These are phyloP conservation scores for Sclerurus mexicanus DNA, from an alignment of 2,113 vertebrate genomes.

Conservation along the genomic window DNA sequence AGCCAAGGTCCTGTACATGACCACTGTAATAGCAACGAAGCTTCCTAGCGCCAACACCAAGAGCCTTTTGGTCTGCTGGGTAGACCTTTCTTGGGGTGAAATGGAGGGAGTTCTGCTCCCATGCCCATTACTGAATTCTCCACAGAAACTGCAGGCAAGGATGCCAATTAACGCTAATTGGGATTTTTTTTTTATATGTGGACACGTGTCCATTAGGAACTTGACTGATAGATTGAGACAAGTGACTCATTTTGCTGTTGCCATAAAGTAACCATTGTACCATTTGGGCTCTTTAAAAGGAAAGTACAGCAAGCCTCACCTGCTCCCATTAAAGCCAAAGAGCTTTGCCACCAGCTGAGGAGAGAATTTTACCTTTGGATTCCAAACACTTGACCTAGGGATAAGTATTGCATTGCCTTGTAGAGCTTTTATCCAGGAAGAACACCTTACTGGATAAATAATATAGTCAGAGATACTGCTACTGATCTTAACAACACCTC, in stretches of 20 bases:
- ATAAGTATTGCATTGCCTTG: background rate
- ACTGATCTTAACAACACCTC: background rate
- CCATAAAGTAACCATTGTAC: background rate
- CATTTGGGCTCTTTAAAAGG: background rate
- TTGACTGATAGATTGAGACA: slow-evolving; percentile 27
- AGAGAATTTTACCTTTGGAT: background rate
- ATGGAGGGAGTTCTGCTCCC: slow-evolving; percentile 28
- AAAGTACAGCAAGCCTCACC: background rate
- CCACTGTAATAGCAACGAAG: background rate
- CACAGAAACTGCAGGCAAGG: slow-evolving; percentile 21
- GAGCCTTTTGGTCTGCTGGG: background rate
- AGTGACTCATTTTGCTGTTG: slow-evolving; percentile 17
- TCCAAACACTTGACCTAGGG: background rate
- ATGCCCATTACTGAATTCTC: slow-evolving; percentile 39
- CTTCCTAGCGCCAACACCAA: background rate
- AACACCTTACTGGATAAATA: background rate
- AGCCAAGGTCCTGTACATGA: background rate
- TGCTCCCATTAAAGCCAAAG: background rate
- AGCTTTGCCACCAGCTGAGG: background rate
- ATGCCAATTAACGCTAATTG: slow-evolving; percentile 46
- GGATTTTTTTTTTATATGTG: slow-evolving; percentile 9
- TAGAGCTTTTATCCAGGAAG: background rate
- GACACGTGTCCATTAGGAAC: slow-evolving; percentile 5
- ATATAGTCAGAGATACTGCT: background rate
- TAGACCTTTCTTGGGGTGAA: slow-evolving; percentile 19